Conservation (phyloP, 2,797 vertebrate species). For the Thripadectes ignobilis region DNA sequence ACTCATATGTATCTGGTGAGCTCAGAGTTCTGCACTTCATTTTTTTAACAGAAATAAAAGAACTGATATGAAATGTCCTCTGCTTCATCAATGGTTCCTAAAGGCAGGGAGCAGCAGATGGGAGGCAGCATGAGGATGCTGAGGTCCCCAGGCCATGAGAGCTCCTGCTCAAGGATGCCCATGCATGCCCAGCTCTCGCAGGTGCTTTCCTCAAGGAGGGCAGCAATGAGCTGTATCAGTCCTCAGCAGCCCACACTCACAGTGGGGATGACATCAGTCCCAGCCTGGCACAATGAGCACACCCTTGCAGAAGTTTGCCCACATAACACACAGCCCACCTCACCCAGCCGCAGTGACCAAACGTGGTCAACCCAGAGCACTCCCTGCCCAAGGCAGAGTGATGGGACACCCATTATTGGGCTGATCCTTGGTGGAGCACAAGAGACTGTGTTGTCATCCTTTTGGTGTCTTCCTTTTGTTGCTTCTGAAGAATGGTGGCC, state of each 20-base stretch:
- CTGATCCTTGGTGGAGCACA: neutral
- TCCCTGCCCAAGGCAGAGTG: neutral
- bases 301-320: neutral
- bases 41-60: neutral
- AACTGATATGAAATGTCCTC: neutral
- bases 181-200: neutral
- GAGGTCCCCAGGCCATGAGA: neutral
- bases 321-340: neutral
- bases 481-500: neutral
- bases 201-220: neutral
- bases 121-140: rapidly evolving
- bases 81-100: neutral
- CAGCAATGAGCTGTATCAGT: neutral
- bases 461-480: neutral
- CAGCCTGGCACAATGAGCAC: rapidly evolving
- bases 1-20: rapidly evolving
- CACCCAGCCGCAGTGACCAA: rapidly evolving
- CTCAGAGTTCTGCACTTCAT: neutral
- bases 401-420: rapidly evolving
- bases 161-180: neutral
- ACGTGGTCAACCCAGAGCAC: rapidly evolving
- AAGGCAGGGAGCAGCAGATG: rapidly evolving
- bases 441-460: rapidly evolving
- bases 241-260: rapidly evolving
- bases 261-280: neutral